Conservation (phyloP, 2,113 vertebrate species). For the Bucco capensis region DNA sequence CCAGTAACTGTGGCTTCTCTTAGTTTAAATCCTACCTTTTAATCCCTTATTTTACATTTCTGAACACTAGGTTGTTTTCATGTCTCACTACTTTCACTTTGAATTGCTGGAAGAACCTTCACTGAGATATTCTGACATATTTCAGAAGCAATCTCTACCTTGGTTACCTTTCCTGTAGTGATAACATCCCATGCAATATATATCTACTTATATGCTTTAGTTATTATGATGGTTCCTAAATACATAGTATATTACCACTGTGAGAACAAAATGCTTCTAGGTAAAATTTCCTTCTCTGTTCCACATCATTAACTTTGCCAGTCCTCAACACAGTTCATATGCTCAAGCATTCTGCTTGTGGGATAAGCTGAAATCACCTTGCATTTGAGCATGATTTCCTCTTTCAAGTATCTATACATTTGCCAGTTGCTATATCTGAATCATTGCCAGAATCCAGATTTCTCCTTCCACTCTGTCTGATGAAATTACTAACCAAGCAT, state of each 20-base stretch:
- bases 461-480: not conserved
- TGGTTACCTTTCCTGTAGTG: not conserved
- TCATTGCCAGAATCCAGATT: constrained; percentile 6
- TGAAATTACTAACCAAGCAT: not conserved
- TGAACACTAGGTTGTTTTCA: not conserved
- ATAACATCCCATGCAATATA: not conserved
- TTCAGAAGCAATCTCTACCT: not conserved
- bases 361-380: not conserved
- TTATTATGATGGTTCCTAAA: not conserved
- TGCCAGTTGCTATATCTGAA: not conserved
- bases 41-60: not conserved
- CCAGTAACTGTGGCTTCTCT: not conserved
- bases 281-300: constrained; percentile 18
- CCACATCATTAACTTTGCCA: constrained; percentile 30
- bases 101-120: not conserved
- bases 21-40: not conserved
- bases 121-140: not conserved
- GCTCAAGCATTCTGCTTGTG: not conserved
- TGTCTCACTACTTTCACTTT: not conserved
- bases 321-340: not conserved
- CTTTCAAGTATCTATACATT: not conserved
- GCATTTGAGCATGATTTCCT: not conserved
- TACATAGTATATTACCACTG: not conserved
- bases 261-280: not conserved
- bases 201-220: not conserved